Conservation (phyloP, 1,140 invertebrate genomes). For the Reticulitermes speratus region DNA sequence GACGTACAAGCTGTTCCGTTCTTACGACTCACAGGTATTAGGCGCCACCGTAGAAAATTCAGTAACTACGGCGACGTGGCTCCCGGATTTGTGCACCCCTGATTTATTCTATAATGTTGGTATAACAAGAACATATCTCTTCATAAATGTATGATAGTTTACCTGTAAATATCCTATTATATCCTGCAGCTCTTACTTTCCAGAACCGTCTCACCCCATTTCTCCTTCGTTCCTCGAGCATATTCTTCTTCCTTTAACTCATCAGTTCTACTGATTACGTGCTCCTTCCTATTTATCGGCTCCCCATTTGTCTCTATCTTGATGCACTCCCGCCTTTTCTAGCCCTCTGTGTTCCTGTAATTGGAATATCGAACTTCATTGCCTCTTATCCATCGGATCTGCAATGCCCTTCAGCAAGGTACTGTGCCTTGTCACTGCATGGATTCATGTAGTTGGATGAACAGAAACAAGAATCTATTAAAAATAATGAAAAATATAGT, state of each 20-base stretch:
- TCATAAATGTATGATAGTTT: background rate
- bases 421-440: no score
- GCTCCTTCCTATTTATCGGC: constrained; percentile 10
- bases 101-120: no score
- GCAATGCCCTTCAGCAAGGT: no score
- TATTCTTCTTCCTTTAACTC: constrained; percentile 5
- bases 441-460: no score
- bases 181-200: background rate
- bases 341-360: background rate
- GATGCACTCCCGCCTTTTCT: background rate
- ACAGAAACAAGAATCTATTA: no score
- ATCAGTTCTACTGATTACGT: background rate
- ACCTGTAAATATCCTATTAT: background rate
- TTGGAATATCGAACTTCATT: background rate
- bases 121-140: background rate
- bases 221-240: background rate
- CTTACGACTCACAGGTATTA: no score
- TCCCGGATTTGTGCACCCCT: no score
- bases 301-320: background rate
- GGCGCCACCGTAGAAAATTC: no score
- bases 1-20: no score
- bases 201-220: background rate
- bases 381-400: no score
- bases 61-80: no score
- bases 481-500: no score